Base-by-base conservation (phyloP, 2,113 vertebrate genomes). In the Neofelis nebulosa region DNA sequence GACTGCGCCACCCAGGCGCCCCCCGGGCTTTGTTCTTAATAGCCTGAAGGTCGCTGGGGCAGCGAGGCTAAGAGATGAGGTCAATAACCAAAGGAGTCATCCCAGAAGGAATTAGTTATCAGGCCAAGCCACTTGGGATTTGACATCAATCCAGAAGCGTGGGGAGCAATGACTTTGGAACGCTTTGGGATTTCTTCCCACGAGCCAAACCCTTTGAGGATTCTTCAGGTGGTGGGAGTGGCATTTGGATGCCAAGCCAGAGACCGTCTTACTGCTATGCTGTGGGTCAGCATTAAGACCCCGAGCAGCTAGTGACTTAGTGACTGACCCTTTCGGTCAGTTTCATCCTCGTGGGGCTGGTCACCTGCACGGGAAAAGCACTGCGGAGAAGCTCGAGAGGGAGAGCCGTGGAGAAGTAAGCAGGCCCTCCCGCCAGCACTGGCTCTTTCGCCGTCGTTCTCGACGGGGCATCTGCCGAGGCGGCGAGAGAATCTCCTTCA, bases 371-470 rank as follows among this genome's bases (percentile, higher is more conserved):
- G 0, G 52, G 66, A 52, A 14, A 38, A 63, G 21, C 91, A 4
- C 50, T 11, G 10, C 61, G 14, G 29, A 55, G 10, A 11, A 66
- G 65, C n/a, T 83, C 5, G 1, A 66, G 33, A 27, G 45, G 92
- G 10, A n/a, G 14, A 14, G 65, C 31, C 23, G 0, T 4, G 25
- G 87, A 36, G 71, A 33, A 18, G 38, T 11, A 15, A 25, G 12
- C 5, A 36, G 33, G 31, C 38, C 71, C 18, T 2, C 0, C 73
- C 4, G 45, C 16, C 48, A 27, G 31, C 33, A 1, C 48, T 9
- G 3, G 11, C 41, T 63, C 48, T 78, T 78, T 6, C 1, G n/a
- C 78, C 1, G 0, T n/a, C 55, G 0, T 29, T 63, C 23, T 29
- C 3, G 16, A 23, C 31, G 21, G 65, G 21, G 31, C 15, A 0